Conservation (phyloP, 2,797 vertebrate genomes). For the Eleutherodactylus coqui region DNA sequence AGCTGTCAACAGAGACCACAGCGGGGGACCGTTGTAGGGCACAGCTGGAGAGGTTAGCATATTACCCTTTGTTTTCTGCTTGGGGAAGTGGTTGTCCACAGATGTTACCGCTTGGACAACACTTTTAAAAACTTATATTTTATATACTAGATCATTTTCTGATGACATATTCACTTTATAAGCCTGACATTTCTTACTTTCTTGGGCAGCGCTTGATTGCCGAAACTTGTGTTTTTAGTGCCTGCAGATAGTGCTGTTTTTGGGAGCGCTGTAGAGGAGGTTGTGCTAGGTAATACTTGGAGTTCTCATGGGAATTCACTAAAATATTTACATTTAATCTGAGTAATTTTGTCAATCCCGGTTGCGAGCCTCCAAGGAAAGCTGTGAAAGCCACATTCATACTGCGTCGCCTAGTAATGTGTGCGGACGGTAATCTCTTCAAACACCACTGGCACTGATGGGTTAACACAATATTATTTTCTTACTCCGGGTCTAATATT, state of each 20-base stretch:
- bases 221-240: neutral
- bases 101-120: too few species aligned
- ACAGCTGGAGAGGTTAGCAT: too few species aligned
- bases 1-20: too few species aligned
- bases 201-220: neutral
- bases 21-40: too few species aligned
- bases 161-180: too few species aligned
- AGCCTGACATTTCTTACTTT: neutral
- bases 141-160: too few species aligned
- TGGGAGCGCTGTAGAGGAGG: conserved; percentile 4
- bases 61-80: too few species aligned
- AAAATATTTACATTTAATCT: conserved; percentile 47
- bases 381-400: neutral
- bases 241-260: conserved; percentile 1
- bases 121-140: too few species aligned
- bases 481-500: neutral
- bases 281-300: conserved; percentile 28
- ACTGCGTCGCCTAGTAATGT: neutral
- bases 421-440: neutral
- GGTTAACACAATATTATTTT: conserved; percentile 42
- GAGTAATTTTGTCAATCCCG: conserved; percentile 26
- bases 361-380: neutral
- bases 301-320: conserved; percentile 19
- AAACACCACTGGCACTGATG: neutral
- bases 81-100: too few species aligned